Conservation (phyloP, 2,113 vertebrate genomes). For the Brachirus orientalis region DNA sequence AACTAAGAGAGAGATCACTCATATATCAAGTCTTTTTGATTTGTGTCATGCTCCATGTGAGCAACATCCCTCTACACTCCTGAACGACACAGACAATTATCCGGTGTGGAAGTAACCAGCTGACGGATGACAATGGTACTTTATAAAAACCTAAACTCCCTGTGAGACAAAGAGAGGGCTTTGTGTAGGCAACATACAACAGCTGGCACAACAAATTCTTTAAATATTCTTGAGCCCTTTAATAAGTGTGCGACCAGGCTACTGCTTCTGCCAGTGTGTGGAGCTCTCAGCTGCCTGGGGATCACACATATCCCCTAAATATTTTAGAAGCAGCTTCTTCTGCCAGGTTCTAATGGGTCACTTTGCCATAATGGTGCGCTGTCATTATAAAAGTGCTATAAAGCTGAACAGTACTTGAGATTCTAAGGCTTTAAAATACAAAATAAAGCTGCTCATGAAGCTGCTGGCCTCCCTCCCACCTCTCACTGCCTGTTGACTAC, state of each 20-base stretch:
- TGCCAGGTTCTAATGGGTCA: constrained; percentile 5
- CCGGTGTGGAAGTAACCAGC: constrained; percentile 37
- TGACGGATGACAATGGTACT: constrained; percentile 56
- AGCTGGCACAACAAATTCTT: constrained; percentile 77
- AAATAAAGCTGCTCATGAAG: constrained; percentile 23
- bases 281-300: constrained; percentile 35
- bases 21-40: background rate
- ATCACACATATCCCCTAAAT: constrained; percentile 17
- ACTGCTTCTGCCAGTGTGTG: constrained; percentile 23
- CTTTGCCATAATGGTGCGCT: background rate
- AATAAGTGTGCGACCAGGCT: constrained; percentile 40
- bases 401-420: constrained; percentile 11
- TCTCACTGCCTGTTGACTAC: constrained; percentile 13
- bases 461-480: constrained; percentile 8
- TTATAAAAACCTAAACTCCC: constrained; percentile 62
- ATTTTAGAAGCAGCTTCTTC: constrained; percentile 16
- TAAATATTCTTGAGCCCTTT: constrained; percentile 58
- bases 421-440: constrained; percentile 7
- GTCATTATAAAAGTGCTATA: constrained; percentile 10
- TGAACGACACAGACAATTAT: constrained; percentile 2
- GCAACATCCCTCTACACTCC: constrained; percentile 10
- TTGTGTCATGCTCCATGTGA: constrained; percentile 5
- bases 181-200: constrained; percentile 51
- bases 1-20: no score
- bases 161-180: constrained; percentile 52